phyloP scores from a whole-genome alignment of 1,140 invertebrate species.

The Pogonus chalceus region DNA sequence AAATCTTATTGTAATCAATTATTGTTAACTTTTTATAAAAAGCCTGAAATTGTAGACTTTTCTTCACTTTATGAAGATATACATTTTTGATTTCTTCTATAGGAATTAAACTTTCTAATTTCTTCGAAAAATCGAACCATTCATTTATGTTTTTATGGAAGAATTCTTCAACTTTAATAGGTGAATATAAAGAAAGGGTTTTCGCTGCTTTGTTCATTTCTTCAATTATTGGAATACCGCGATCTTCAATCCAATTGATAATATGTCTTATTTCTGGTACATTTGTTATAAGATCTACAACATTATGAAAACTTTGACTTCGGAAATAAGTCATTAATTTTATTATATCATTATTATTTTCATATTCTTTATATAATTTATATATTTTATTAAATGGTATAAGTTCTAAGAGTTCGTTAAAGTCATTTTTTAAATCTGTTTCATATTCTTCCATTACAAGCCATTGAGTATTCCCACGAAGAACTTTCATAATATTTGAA shows the following conservation, averaged over 20 bases:
- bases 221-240: background rate
- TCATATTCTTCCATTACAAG: no score
- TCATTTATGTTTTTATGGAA: conserved; percentile 13
- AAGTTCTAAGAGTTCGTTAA: conserved; percentile 17
- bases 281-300: conserved; percentile 6
- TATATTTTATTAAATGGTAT: conserved; percentile 17
- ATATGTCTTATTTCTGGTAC: background rate
- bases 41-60: conserved; percentile 15
- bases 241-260: background rate
- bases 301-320: conserved; percentile 13
- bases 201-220: background rate
- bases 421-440: conserved; percentile 13
- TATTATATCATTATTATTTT: conserved; percentile 16
- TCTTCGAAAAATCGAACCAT: conserved; percentile 9
- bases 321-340: conserved; percentile 16
- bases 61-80: conserved; percentile 15
- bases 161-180: background rate
- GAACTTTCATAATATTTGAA: no score
- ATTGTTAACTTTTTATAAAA: conserved; percentile 17
- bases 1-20: no score
- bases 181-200: background rate
- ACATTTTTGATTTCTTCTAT: conserved; percentile 12
- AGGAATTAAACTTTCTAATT: conserved; percentile 12
- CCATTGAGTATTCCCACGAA: no score
- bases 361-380: conserved; percentile 14